Percentiles rank a stretch among this genome's conserved stretches.
Conservation (phyloP, 2,113 vertebrate species). For the Syngnathus scovelli region DNA sequence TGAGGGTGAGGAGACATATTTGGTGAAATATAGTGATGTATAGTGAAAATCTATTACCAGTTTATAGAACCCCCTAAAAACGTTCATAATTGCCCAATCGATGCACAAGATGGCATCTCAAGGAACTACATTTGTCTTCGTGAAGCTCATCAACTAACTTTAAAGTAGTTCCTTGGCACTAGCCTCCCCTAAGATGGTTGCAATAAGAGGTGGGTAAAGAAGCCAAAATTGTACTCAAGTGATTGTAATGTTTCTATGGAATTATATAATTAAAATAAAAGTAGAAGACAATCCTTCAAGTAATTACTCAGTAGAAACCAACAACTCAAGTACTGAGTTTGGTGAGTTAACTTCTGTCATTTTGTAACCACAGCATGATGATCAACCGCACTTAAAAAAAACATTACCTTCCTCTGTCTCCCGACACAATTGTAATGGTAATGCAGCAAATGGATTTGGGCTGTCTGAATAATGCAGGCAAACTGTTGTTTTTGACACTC, state of each 20-base stretch:
- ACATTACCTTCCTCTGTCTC: conserved; percentile 5
- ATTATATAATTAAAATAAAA: too few relatives aligned
- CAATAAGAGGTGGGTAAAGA: background rate
- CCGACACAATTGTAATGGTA: conserved; percentile 18
- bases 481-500: conserved; percentile 1
- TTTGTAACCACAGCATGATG: too few relatives aligned
- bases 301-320: too few relatives aligned
- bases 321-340: too few relatives aligned
- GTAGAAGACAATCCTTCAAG: too few relatives aligned
- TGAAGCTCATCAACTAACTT: background rate
- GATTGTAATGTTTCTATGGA: too few relatives aligned
- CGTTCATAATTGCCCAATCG: too few relatives aligned
- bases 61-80: background rate
- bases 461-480: conserved; percentile 58
- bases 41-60: background rate
- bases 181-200: conserved; percentile 1
- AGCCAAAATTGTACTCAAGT: too few relatives aligned
- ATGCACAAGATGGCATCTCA: too few relatives aligned
- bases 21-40: background rate
- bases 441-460: conserved; percentile 41
- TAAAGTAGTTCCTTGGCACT: background rate
- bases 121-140: too few relatives aligned
- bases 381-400: background rate
- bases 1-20: background rate
- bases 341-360: too few relatives aligned